phyloP scores from a whole-genome alignment of 2,797 vertebrate genomes.

The Macropus fuliginosus region DNA sequence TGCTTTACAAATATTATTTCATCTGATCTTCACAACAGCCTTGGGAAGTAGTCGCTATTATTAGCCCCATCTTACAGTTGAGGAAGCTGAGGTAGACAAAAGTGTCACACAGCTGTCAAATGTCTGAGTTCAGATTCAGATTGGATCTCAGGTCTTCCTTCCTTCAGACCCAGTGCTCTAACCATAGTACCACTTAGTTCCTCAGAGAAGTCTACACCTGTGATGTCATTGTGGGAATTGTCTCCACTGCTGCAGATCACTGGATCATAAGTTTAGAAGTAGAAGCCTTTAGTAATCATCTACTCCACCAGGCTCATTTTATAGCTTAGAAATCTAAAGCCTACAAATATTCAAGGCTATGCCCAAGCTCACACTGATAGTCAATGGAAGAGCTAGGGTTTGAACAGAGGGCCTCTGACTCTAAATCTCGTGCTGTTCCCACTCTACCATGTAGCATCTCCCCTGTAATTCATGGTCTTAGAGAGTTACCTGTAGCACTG shows the following conservation, averaged over 20 bases:
- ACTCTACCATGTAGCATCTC: not conserved
- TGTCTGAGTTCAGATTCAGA: not conserved
- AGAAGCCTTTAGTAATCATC: not conserved
- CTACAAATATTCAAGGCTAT: not conserved
- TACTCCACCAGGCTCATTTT: not conserved
- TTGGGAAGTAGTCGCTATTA: not conserved
- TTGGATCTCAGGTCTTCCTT: not conserved
- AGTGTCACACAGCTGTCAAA: not conserved
- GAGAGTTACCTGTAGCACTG: not conserved
- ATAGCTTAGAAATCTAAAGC: not conserved
- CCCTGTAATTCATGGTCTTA: not conserved
- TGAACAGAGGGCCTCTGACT: not conserved
- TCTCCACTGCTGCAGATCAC: not conserved
- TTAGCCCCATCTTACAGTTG: not conserved
- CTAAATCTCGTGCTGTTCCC: not conserved
- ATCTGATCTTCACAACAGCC: not conserved
- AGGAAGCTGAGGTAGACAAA: not conserved
- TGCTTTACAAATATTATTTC: not conserved
- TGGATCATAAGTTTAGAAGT: not conserved
- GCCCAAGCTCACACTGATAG: not conserved
- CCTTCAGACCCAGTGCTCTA: not conserved
- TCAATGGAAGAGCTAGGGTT: not conserved
- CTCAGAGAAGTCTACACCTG: not conserved
- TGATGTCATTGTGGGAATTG: not conserved
- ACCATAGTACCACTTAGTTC: not conserved